These are phyloP conservation scores for Cryptomyrus ogoouensis DNA, from an alignment of 2,113 vertebrate genomes.

Conservation along the genomic window DNA sequence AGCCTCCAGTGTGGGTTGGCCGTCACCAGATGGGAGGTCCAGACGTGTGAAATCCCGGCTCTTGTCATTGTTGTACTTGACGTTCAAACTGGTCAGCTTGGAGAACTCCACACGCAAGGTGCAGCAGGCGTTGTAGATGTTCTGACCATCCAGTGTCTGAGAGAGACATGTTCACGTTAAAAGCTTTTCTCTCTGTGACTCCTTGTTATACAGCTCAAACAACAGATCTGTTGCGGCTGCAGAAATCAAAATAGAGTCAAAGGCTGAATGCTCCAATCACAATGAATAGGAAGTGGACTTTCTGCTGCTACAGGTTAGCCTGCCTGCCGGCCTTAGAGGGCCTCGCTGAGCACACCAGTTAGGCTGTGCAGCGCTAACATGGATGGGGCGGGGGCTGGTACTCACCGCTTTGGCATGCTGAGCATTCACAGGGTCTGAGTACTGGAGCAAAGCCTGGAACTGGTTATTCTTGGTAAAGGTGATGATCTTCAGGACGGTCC, in stretches of 20 bases:
- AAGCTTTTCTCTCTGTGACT: background rate
- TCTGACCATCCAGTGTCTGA: conserved; percentile 70
- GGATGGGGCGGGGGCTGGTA: background rate
- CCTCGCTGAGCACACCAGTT: background rate
- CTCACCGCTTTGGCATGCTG: conserved; percentile 76
- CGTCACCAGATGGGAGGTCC: conserved; percentile 69
- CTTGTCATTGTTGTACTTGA: conserved; percentile 81
- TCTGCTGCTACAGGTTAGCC: background rate
- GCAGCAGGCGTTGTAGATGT: conserved; percentile 70
- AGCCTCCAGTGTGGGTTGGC: conserved; percentile 52
- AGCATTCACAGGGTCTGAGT: conserved; percentile 64
- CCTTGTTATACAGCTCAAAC: background rate
- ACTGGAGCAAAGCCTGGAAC: conserved; percentile 75
- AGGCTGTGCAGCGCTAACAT: background rate
- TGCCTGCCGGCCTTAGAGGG: background rate
- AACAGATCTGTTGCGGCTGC: background rate
- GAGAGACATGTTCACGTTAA: background rate
- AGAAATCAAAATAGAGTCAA: background rate
- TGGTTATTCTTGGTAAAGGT: conserved; percentile 73
- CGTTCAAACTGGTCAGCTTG: conserved; percentile 66
- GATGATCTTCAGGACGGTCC: conserved; percentile 74
- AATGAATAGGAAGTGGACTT: background rate
- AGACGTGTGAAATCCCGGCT: conserved; percentile 77
- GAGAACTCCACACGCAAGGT: conserved; percentile 74
- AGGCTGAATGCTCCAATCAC: background rate